A percentile compares a stretch with the other conserved stretches of the same genome.
Conservation (phyloP, 2,113 vertebrate species). For the Scomber japonicus region DNA sequence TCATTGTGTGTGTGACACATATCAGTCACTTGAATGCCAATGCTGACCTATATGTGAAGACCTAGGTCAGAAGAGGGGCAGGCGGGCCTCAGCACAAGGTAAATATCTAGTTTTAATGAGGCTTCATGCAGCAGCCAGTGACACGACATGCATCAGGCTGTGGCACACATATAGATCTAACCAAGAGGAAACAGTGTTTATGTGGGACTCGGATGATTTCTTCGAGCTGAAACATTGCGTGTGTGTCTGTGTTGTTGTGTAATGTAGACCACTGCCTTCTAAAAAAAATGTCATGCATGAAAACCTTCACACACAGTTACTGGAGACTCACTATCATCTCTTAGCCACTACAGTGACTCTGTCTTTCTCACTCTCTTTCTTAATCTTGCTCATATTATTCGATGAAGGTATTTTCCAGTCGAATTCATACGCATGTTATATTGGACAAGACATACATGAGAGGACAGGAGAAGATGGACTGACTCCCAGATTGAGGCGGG, state of each 20-base stretch:
- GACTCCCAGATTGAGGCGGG: conserved; percentile 55
- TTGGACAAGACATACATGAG: conserved; percentile 17
- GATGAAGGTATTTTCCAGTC: conserved; percentile 18
- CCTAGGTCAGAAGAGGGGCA: conserved; percentile 60
- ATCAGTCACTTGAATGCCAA: conserved; percentile 70
- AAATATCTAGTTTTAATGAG: conserved; percentile 52
- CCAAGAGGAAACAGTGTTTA: conserved; percentile 11
- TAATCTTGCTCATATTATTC: not conserved
- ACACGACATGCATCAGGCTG: conserved; percentile 18
- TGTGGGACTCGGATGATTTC: not conserved
- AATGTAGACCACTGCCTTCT: conserved; percentile 18
- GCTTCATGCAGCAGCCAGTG: conserved; percentile 29
- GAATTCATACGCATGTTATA: conserved; percentile 11
- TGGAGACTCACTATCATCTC: conserved; percentile 3
- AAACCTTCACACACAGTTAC: conserved; percentile 37
- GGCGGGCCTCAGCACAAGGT: conserved; percentile 47
- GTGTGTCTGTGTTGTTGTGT: conserved; percentile 23
- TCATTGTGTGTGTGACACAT: conserved; percentile 55
- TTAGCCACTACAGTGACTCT: not conserved
- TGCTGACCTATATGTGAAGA: conserved; percentile 75
- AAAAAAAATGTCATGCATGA: conserved; percentile 3
- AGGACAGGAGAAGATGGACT: conserved; percentile 32
- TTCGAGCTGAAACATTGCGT: conserved; percentile 15
- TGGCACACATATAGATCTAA: conserved; percentile 7
- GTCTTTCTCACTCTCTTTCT: not conserved